Conservation (phyloP, 2,797 vertebrate species). For the Xerus rutilus region DNA sequence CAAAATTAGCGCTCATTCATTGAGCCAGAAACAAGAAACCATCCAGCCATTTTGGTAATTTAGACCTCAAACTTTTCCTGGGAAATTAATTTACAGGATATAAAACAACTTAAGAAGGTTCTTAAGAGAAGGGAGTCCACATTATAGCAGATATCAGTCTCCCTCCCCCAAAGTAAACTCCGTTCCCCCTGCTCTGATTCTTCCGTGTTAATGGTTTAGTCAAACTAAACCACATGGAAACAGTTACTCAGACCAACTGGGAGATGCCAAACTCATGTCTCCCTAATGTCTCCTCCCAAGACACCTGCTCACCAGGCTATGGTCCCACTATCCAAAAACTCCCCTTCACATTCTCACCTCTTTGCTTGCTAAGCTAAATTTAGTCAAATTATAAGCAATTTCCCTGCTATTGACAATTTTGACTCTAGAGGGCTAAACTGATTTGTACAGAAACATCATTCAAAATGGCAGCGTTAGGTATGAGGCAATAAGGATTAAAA, state of each 20-base stretch:
- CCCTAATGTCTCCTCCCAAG: not conserved
- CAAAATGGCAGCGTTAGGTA: not conserved
- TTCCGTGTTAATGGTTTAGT: not conserved
- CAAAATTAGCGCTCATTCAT: constrained; percentile 6
- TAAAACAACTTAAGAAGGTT: not conserved
- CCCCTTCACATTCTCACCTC: not conserved
- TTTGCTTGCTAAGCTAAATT: not conserved
- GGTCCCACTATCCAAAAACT: not conserved
- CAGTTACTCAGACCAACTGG: not conserved
- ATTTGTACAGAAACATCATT: not conserved
- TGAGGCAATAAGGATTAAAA: not conserved
- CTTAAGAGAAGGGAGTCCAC: not conserved
- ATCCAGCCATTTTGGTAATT: not conserved
- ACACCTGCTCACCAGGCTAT: not conserved
- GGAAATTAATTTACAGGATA: constrained; percentile 8
- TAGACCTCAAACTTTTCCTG: constrained; percentile 8
- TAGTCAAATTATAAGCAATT: not conserved
- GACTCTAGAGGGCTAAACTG: not conserved
- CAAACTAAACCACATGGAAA: not conserved
- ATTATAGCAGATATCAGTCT: not conserved
- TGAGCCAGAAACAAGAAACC: not conserved
- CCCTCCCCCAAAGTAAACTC: not conserved
- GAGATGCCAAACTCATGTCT: not conserved
- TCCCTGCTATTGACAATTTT: not conserved
- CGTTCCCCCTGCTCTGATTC: not conserved